Conservation (phyloP, 2,888 invertebrate genomes). For the Drosophila cognata region DNA sequence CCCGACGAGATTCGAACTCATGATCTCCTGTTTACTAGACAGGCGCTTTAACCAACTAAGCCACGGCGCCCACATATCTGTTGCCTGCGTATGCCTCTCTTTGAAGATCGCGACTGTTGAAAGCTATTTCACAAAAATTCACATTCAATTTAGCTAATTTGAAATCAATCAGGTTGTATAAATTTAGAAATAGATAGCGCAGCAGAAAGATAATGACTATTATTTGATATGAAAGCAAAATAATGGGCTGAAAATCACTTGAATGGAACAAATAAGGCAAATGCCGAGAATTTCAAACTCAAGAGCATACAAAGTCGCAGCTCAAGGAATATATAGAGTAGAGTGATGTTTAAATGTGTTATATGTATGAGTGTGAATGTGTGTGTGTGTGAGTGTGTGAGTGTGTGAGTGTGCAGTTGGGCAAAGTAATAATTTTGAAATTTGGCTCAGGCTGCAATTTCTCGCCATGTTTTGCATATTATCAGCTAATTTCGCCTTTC, state of each 20-base stretch:
- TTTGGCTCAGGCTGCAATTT: slow-evolving; percentile 75
- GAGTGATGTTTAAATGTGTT: slow-evolving; percentile 2
- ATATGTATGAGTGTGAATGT: neutral
- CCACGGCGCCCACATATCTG: slow-evolving; percentile 81
- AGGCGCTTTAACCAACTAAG: slow-evolving; percentile 85
- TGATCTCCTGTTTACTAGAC: slow-evolving; percentile 85
- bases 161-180: slow-evolving; percentile 14
- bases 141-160: slow-evolving; percentile 25
- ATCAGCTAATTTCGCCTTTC: slow-evolving; percentile 78
- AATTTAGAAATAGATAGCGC: slow-evolving; percentile 25
- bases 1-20: slow-evolving; percentile 85
- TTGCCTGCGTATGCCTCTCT: fast-evolving
- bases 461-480: slow-evolving; percentile 78
- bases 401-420: slow-evolving; percentile 53
- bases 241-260: slow-evolving; percentile 10
- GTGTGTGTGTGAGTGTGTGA: slow-evolving; percentile 10
- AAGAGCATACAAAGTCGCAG: slow-evolving; percentile 1
- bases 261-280: slow-evolving; percentile 6
- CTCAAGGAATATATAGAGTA: slow-evolving; percentile 7
- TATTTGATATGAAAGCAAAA: slow-evolving; percentile 11
- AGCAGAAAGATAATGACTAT: slow-evolving; percentile 13
- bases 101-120: slow-evolving; percentile 29
- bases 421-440: slow-evolving; percentile 75
- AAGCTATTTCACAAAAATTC: neutral
- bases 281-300: slow-evolving; percentile 11